Percentiles rank a stretch among this genome's conserved stretches.
phyloP scores from a whole-genome alignment of 1,140 invertebrate species.

The Camponotus floridanus region DNA sequence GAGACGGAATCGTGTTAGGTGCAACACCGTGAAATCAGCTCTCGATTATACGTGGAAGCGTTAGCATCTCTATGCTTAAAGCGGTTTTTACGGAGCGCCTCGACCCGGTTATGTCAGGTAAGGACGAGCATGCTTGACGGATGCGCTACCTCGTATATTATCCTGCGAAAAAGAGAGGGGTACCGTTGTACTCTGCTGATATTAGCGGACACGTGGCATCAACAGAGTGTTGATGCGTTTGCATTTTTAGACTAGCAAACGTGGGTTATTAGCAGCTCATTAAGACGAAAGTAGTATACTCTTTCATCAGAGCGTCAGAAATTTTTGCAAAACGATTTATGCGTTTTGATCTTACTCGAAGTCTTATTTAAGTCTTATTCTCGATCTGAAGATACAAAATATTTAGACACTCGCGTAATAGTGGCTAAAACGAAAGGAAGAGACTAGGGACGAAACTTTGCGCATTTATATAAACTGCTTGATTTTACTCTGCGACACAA shows the following conservation, averaged over 20 bases:
- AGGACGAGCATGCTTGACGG: conserved; percentile 59
- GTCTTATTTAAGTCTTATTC: not conserved
- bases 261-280: not conserved
- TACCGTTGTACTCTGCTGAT: conserved; percentile 62
- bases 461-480: conserved; percentile 24
- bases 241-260: conserved; percentile 9
- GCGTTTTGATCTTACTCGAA: not conserved
- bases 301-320: conserved; percentile 1
- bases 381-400: not conserved
- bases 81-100: conserved; percentile 22
- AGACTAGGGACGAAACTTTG: not conserved
- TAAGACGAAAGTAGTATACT: conserved; percentile 14
- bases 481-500: conserved; percentile 24
- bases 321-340: not conserved
- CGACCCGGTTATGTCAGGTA: conserved; percentile 70
- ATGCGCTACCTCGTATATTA: conserved; percentile 49
- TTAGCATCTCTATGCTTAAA: conserved; percentile 13
- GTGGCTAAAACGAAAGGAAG: not conserved
- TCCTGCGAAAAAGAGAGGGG: conserved; percentile 25
- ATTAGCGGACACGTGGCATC: conserved; percentile 23
- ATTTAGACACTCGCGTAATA: not conserved
- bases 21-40: conserved; percentile 62
- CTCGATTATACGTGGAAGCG: conserved; percentile 51
- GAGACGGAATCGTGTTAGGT: conserved; percentile 32
- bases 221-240: conserved; percentile 18